Evolutionary conservation across 2,797 vertebrate genomes (phyloP), one percentile per base, ranked within the genome.

Genomic region (Urocyon cinereoargenteus): DNA sequence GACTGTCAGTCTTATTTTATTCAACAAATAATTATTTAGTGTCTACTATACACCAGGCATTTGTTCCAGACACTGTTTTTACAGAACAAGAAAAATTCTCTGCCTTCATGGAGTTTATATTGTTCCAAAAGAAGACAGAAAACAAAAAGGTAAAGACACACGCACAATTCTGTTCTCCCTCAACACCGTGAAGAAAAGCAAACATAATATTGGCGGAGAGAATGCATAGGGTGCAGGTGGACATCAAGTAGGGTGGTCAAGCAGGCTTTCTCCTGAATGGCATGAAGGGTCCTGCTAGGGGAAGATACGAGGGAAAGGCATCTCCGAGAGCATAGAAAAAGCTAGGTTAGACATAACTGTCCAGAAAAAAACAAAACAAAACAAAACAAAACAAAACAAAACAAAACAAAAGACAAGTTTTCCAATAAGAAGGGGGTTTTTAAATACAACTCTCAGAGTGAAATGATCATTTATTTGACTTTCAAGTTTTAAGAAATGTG

Each of bases 61-160:
- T 79, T 86, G 83, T 66, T 59, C 22, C 2, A 68, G 70, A 11
- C 10, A 22, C n/a, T 10, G 28, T 49, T 21, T 84, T 78, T 62
- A 79, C 13, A 64, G n/a, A 26, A 18, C 6, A 86, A 16, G 72
- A 62, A 31, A 62, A 51, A n/a, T 13, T 81, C 7, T 51, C 12
- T 68, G 64, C 28, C 18, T 24, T 70, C 10, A 18, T 40, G 64
- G 81, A 85, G 36, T 86, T 86, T 28, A 59, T 22, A 34, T 2
- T 51, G 62, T 28, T 81, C 40, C 34, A 31, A 93, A 93, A 61
- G 75, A 89, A 86, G 73, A 40, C 19, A 83, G 51, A 81, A 93
- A 84, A 77, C 45, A 40, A 78, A 92, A 64, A 75, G 59, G 18
- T 18, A 31, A 86, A 90, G 59, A 4, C 4, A 77, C 13, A 89